A percentile compares a stretch with the other conserved stretches of the same genome.
phyloP scores from a whole-genome alignment of 1,140 invertebrate species.

The Geopemphigus sp. region DNA sequence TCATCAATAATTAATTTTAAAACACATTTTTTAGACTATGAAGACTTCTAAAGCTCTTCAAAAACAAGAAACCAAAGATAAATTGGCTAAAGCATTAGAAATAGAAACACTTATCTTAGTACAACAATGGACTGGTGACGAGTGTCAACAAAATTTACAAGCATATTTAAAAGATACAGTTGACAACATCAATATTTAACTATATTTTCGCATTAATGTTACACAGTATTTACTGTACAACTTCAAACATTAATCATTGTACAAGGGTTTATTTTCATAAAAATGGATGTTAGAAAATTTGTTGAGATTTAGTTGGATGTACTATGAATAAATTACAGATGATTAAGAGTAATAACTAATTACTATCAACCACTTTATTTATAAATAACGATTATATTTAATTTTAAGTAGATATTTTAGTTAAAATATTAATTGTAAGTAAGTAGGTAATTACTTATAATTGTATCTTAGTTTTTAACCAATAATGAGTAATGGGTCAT shows the following conservation, averaged over 20 bases:
- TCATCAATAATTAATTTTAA: background rate
- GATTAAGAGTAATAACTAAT: background rate
- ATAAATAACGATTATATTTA: conserved; percentile 9
- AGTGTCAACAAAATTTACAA: conserved; percentile 43
- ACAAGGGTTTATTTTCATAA: background rate
- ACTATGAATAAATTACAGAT: background rate
- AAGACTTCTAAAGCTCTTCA: conserved; percentile 63
- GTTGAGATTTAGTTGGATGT: background rate
- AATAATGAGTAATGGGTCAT: conserved; percentile 1
- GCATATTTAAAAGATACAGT: conserved; percentile 39
- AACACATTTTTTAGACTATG: conserved; percentile 61
- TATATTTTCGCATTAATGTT: background rate
- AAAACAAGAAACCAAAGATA: conserved; percentile 55
- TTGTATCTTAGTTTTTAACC: background rate
- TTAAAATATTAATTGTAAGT: background rate
- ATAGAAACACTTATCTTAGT: conserved; percentile 37
- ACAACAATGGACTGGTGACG: conserved; percentile 41
- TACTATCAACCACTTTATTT: background rate
- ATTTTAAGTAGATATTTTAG: conserved; percentile 12
- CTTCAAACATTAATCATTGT: conserved; percentile 14
- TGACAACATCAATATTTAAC: conserved; percentile 37
- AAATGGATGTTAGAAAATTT: background rate
- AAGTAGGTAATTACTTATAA: conserved; percentile 3
- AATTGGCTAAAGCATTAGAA: conserved; percentile 33
- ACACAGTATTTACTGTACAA: background rate